Percentiles rank a stretch among this genome's conserved stretches.
phyloP scores from a whole-genome alignment of 2,888 invertebrate genomes.

The Xestoiulus laeticollis region DNA sequence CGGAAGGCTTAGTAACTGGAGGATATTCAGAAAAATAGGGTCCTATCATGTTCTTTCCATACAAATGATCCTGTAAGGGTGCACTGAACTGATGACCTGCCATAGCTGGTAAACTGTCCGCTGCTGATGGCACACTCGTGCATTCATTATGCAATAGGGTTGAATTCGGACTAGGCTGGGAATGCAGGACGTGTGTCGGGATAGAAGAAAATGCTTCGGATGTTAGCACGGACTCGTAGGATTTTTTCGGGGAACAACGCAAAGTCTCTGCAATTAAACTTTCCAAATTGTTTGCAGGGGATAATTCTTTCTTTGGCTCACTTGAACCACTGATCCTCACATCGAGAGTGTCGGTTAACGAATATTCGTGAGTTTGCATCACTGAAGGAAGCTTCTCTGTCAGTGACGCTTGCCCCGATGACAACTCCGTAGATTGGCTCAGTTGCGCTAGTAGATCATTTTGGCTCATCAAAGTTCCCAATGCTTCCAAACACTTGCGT shows the following conservation, averaged over 20 bases:
- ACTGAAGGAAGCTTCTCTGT: background rate
- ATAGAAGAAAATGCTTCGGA: background rate
- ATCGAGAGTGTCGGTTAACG: background rate
- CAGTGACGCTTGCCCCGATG: background rate
- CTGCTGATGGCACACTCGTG: background rate
- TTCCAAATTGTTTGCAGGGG: background rate
- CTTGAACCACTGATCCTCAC: background rate
- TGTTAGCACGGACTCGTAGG: background rate
- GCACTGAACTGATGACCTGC: background rate
- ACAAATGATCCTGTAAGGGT: background rate
- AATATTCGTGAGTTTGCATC: background rate
- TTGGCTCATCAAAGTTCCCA: background rate
- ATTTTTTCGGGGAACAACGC: background rate
- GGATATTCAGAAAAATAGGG: background rate
- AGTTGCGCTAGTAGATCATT: background rate
- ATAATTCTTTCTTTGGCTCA: background rate
- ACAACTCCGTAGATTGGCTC: background rate
- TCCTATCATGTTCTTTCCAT: background rate
- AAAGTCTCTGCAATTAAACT: slow-evolving; percentile 43
- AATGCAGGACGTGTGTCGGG: background rate
- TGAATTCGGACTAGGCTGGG: background rate
- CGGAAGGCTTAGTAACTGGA: background rate
- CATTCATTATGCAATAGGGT: background rate
- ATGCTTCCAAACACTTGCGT: background rate
- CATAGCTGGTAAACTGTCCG: background rate